Evolutionary conservation across 2,113 vertebrate species (phyloP).

Genomic region (Microtus montanus): DNA sequence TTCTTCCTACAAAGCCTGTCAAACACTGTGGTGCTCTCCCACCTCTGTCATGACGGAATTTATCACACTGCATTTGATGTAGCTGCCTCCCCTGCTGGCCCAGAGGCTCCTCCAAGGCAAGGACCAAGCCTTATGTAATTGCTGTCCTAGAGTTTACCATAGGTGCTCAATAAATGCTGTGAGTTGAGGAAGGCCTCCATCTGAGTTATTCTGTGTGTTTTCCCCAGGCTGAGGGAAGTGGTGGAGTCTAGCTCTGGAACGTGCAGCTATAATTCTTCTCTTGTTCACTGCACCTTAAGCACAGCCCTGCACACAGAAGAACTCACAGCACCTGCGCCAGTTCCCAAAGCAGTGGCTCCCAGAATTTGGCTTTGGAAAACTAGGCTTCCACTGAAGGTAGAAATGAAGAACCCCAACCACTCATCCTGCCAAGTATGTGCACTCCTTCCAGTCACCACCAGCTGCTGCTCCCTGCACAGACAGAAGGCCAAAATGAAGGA

Average conservation of each 20-base stretch:
- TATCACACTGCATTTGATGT: slow-evolving; percentile 53
- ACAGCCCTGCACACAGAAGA: slow-evolving; percentile 27
- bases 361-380: slow-evolving; percentile 31
- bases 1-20: slow-evolving; percentile 66
- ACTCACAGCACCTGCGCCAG: slow-evolving; percentile 61
- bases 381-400: neutral
- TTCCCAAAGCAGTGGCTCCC: slow-evolving; percentile 55
- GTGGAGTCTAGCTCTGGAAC: slow-evolving; percentile 65
- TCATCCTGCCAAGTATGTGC: neutral
- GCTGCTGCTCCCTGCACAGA: neutral
- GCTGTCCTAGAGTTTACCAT: slow-evolving; percentile 55
- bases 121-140: slow-evolving; percentile 52
- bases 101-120: slow-evolving; percentile 41
- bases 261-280: slow-evolving; percentile 68
- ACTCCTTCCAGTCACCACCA: neutral
- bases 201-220: slow-evolving; percentile 59
- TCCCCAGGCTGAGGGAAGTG: slow-evolving; percentile 68
- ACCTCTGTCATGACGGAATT: slow-evolving; percentile 64
- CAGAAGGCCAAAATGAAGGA: slow-evolving; percentile 1
- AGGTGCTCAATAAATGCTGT: slow-evolving; percentile 64
- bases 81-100: slow-evolving; percentile 42
- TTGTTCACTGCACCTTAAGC: slow-evolving; percentile 57
- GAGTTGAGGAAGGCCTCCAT: slow-evolving; percentile 53
- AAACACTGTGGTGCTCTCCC: slow-evolving; percentile 55
- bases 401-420: neutral